Base-by-base conservation (phyloP, 2,113 vertebrate species). In the Romanogobio albipinnatus region DNA sequence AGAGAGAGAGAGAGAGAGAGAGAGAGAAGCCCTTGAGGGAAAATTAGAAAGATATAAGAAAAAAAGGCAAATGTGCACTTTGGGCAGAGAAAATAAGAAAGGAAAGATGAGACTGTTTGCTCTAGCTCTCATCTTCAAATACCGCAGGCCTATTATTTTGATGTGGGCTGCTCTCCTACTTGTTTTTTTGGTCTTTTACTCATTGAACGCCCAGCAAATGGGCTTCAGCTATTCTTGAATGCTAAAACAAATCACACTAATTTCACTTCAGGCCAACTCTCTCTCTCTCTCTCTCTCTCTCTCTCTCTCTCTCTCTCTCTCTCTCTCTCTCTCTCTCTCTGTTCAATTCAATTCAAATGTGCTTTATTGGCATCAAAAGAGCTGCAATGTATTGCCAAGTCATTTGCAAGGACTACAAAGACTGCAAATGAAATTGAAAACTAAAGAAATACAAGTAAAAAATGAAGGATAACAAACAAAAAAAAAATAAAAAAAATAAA, bases 181-280 rank as follows among this genome's bases (percentile, higher is more conserved):
- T 49, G 76, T 83, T 87, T 84, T 56, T 90, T 88, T 85, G 86
- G 80, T 86, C 78, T 74, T 49, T 86, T 79, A 82, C 61, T 86
- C 43, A 49, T 86, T 82, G 83, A 85, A 86, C 75, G 83, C 82
- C 85, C 85, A 86, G 68, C 82, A 87, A 88, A 88, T 89, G 89
- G 83, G 83, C 76, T 76, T 86, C 76, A n/a, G 88, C 86, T 89
- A 84, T 86, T 87, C 81, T 84, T 88, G 76, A 88, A 87, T 87
- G 88, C 88, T 79, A 49, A 87, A 83, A 85, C 89, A 87, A 89
- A 90, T 88, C 85, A 86, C 81, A 76, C 83, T 81, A 83, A 85
- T 86, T 89, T 75, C 61, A 81, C 83, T 87, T 51, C 29, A 75
- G 84, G 78, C 84, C 66, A 83, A 89, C 22, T 43, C 73, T 85